These are phyloP conservation scores for Tyria jacobaeae DNA, from an alignment of 2,888 invertebrate species.

Conservation along the genomic window DNA sequence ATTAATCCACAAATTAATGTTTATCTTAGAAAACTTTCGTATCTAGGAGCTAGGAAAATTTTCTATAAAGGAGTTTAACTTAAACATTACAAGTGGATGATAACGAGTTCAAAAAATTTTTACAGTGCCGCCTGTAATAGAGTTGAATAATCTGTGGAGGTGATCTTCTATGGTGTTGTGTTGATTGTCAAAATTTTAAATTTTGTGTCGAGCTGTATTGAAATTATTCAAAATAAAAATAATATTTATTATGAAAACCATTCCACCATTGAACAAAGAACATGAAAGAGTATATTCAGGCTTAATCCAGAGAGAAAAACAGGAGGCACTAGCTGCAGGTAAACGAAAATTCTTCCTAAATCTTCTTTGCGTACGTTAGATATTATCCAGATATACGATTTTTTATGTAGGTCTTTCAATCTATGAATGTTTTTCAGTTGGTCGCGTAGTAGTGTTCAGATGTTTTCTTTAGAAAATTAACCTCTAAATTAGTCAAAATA, in stretches of 20 bases:
- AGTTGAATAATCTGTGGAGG: too few species aligned
- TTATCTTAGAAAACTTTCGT: too few species aligned
- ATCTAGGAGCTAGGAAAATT: too few species aligned
- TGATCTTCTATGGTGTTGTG: too few species aligned
- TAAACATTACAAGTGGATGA: too few species aligned
- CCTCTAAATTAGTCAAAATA: conserved; percentile 6
- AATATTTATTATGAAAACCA: conserved; percentile 47
- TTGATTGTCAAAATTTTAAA: conserved; percentile 18
- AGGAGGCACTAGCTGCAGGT: conserved; percentile 66
- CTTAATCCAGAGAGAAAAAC: conserved; percentile 56
- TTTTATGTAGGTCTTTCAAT: not conserved
- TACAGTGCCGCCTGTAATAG: not conserved
- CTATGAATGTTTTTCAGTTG: conserved; percentile 33
- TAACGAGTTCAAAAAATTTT: too few species aligned
- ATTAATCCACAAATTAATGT: too few species aligned
- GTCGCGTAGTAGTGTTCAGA: conserved; percentile 47
- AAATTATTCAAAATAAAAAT: not conserved
- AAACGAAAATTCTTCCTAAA: conserved; percentile 35
- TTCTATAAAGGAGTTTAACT: too few species aligned
- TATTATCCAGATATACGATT: conserved; percentile 36
- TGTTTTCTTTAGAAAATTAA: conserved; percentile 35
- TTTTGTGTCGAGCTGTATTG: not conserved
- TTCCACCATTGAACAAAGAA: conserved; percentile 36
- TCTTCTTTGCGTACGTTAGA: conserved; percentile 41
- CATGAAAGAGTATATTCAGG: conserved; percentile 42